These are phyloP conservation scores for Ciconia stormi DNA, from an alignment of 2,113 vertebrate genomes.

Conservation along the genomic window DNA sequence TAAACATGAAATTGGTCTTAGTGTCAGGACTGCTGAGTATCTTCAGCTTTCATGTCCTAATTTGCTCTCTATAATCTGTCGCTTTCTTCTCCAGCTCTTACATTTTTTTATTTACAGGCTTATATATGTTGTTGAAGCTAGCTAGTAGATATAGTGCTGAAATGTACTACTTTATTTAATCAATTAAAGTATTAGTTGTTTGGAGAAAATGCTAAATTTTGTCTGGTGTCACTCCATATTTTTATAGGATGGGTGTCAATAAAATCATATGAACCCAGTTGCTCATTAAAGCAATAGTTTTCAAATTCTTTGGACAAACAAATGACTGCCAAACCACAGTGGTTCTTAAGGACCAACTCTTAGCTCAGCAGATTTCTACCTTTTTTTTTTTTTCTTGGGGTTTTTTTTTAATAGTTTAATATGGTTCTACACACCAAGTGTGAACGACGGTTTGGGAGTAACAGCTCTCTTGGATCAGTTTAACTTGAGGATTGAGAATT, in stretches of 20 bases:
- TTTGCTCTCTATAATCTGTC: neutral
- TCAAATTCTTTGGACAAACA: neutral
- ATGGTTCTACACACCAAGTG: neutral
- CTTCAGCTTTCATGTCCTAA: neutral
- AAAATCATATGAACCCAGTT: neutral
- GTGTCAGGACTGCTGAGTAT: neutral
- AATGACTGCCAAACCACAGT: neutral
- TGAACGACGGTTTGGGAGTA: neutral
- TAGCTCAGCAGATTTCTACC: neutral
- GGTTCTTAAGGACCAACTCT: neutral
- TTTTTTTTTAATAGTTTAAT: neutral
- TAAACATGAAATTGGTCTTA: neutral
- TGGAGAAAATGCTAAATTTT: neutral
- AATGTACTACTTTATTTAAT: neutral
- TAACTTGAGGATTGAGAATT: neutral
- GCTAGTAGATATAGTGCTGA: neutral
- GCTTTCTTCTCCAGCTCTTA: neutral
- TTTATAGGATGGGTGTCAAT: neutral
- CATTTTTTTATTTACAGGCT: neutral
- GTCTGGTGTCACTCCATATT: neutral
- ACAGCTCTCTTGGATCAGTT: neutral
- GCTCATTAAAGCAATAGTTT: neutral
- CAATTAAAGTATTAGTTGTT: neutral
- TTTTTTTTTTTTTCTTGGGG: neutral
- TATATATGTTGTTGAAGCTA: neutral